These are phyloP conservation scores for Macrobrachium nipponense DNA, from an alignment of 1,140 invertebrate species.

Conservation along the genomic window DNA sequence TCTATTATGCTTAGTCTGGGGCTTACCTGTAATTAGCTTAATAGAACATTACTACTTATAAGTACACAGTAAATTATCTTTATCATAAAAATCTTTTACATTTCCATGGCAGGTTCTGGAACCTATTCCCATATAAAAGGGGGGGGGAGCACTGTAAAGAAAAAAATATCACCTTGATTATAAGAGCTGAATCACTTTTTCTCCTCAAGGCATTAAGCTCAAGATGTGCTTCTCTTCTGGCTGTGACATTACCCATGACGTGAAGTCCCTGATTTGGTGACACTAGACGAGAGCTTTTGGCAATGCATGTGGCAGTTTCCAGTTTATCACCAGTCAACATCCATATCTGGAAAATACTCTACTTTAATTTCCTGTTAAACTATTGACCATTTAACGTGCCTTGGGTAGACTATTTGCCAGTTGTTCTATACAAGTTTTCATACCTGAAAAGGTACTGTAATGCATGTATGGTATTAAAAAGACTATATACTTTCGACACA, in stretches of 20 bases:
- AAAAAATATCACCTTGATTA: conserved; percentile 76
- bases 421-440: background rate
- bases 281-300: conserved; percentile 87
- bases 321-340: conserved; percentile 99
- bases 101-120: too few species aligned
- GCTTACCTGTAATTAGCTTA: too few species aligned
- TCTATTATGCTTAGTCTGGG: too few species aligned
- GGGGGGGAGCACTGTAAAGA: too few species aligned
- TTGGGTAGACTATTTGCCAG: background rate
- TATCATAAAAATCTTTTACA: too few species aligned
- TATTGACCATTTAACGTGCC: background rate
- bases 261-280: conserved; percentile 82
- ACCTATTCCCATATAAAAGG: too few species aligned
- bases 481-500: too few species aligned
- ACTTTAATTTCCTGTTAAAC: background rate
- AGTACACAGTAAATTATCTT: too few species aligned
- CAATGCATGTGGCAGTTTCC: conserved; percentile 98
- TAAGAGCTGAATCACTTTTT: conserved; percentile 88
- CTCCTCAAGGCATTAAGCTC: conserved; percentile 91
- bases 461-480: too few species aligned
- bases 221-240: conserved; percentile 88
- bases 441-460: too few species aligned
- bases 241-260: conserved; percentile 81
- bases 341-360: conserved; percentile 80
- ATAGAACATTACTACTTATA: too few species aligned